phyloP scores from a whole-genome alignment of 2,113 vertebrate species.

The Prunella himalayana region DNA sequence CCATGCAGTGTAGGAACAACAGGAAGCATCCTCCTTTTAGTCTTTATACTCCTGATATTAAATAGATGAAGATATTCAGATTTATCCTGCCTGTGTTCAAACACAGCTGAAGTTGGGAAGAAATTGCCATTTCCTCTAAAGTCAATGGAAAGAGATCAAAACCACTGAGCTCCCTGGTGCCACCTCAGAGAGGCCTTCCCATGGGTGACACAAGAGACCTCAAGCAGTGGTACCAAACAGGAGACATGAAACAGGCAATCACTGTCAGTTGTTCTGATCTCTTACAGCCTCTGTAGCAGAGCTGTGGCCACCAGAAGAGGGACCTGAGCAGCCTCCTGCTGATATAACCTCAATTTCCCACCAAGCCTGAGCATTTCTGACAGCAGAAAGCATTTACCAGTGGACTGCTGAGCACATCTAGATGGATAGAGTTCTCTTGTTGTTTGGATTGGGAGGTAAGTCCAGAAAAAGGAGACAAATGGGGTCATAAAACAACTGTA shows the following conservation, averaged over 20 bases:
- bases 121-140: not conserved
- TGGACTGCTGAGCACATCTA: not conserved
- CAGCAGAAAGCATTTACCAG: not conserved
- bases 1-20: not conserved
- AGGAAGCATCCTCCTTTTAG: not conserved
- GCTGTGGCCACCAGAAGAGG: not conserved
- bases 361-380: not conserved
- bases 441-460: not conserved
- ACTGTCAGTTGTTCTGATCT: not conserved
- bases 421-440: not conserved
- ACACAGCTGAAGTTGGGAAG: not conserved
- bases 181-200: not conserved
- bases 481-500: not conserved
- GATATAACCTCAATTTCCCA: not conserved
- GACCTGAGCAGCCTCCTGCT: not conserved
- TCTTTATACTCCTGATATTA: not conserved
- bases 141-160: not conserved
- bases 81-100: not conserved
- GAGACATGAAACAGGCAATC: not conserved
- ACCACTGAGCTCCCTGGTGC: not conserved
- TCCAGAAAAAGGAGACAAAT: not conserved
- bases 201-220: not conserved
- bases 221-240: fast-evolving
- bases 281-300: not conserved
- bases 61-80: not conserved